Evolutionary conservation across 92 coral and sea anemone genomes (phyloP), one percentile per base, ranked within the genome.

Genomic region (Parazoanthus swiftii): DNA sequence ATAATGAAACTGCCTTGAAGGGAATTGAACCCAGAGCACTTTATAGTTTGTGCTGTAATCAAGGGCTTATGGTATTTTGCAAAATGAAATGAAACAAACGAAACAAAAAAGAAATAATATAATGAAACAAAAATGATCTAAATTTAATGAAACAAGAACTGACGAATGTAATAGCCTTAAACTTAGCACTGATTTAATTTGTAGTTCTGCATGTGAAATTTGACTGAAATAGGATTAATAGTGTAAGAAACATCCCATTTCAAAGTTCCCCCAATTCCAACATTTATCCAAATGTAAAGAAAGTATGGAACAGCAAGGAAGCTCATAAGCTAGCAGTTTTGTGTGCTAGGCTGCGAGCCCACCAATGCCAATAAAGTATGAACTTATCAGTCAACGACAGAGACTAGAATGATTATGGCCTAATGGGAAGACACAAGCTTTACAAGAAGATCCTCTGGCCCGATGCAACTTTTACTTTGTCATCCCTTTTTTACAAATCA

Each of bases 201-300:
- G 81, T 77, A 65, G 81, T 46, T 65, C 81, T 77, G 81, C 81
- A 43, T 77, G 81, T 77, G 63, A 77, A 21, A 46, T 77, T 77
- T 77, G 81, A 77, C 81, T 77, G 81, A 77, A 77, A 23, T 77
- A 77, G 81, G 81, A 44, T 77, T 23, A 77, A 44, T 77, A 77
- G 65, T 37, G 81, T 42, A 44, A 63, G 81, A 77, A 77, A 77
- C 63, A 77, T 77, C 81, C 81, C 35, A 63, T 10, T 77, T 77
- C 76, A 72, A 72, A 72, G 76, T 72, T 72, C 76, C 76, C 76
- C 39, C 33, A 39, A 72, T 72, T 72, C 76, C 76, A 72, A 72
- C 76, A 72, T 72, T 72, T 72, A 72, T 72, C 76, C 81, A 77
- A 77, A 75, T 75, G 79, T 75, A 75, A 39, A 75, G 54, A 76